These are phyloP conservation scores for Xanthia icteritia DNA, from an alignment of 2,888 invertebrate genomes.

Conservation along the genomic window DNA sequence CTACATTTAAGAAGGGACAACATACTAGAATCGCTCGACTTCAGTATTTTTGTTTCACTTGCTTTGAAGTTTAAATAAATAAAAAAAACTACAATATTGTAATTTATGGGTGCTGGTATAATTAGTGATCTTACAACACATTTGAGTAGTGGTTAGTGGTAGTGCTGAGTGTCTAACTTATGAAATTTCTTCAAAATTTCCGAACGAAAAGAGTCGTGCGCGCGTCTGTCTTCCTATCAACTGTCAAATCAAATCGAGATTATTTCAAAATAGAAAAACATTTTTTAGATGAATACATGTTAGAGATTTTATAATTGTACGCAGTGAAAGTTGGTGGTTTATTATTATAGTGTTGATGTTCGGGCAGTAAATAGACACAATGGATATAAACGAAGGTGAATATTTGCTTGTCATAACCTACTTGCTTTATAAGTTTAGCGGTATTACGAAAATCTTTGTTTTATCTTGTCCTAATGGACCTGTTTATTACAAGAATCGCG, in stretches of 20 bases:
- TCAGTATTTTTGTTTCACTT: too few relatives aligned
- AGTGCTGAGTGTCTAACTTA: background rate
- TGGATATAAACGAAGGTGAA: conserved; percentile 87
- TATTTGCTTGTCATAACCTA: conserved; percentile 63
- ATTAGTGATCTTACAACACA: too few relatives aligned
- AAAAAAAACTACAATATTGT: too few relatives aligned
- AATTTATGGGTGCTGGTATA: too few relatives aligned
- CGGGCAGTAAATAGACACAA: conserved; percentile 57
- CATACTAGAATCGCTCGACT: too few relatives aligned
- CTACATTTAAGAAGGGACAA: background rate
- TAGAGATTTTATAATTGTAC: conserved; percentile 4
- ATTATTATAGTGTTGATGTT: conserved; percentile 39
- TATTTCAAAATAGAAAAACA: conserved; percentile 60
- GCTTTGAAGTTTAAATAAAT: too few relatives aligned
- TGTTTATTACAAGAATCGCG: background rate
- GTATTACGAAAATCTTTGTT: conserved; percentile 35
- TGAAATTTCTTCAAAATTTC: conserved; percentile 22
- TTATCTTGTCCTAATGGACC: background rate
- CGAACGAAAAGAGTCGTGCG: conserved; percentile 42
- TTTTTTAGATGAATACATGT: conserved; percentile 11
- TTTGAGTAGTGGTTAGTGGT: background rate
- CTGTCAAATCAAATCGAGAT: conserved; percentile 61
- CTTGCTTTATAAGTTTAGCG: conserved; percentile 63
- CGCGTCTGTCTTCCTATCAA: conserved; percentile 55
- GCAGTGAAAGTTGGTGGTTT: conserved; percentile 34